Evolutionary conservation across 1,140 invertebrate genomes (phyloP).

Genomic region (Drosophila kurseongensis): DNA sequence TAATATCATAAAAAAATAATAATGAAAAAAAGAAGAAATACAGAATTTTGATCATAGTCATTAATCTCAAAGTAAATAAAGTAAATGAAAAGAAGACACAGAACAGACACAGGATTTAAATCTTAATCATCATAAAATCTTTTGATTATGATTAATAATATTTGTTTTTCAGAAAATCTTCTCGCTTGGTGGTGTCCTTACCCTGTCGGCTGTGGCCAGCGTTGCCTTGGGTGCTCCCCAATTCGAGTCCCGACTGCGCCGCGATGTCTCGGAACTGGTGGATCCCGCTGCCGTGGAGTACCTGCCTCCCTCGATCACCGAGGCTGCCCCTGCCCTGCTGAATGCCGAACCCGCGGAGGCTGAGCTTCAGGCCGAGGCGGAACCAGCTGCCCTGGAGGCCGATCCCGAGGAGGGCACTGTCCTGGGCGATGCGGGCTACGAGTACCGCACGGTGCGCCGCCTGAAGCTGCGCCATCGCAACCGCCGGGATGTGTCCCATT

Average conservation of each 20-base stretch:
- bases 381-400: constrained; percentile 25
- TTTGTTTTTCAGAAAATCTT: constrained; percentile 68
- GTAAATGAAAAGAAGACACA: no score
- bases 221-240: constrained; percentile 62
- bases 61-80: no score
- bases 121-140: not conserved
- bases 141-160: not conserved
- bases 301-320: constrained; percentile 50
- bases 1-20: not conserved
- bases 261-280: constrained; percentile 65
- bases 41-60: not conserved
- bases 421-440: constrained; percentile 63
- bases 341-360: constrained; percentile 13
- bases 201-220: constrained; percentile 70
- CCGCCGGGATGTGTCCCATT: constrained; percentile 72
- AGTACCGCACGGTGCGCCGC: constrained; percentile 73
- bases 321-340: constrained; percentile 20
- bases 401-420: constrained; percentile 44
- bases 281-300: constrained; percentile 49
- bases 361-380: constrained; percentile 1
- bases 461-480: constrained; percentile 71
- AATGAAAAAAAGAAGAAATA: not conserved
- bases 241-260: constrained; percentile 34
- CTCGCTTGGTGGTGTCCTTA: constrained; percentile 60
- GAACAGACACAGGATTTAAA: not conserved